Evolutionary conservation across 2,888 invertebrate genomes (phyloP).

Genomic region (Mythimna impura): DNA sequence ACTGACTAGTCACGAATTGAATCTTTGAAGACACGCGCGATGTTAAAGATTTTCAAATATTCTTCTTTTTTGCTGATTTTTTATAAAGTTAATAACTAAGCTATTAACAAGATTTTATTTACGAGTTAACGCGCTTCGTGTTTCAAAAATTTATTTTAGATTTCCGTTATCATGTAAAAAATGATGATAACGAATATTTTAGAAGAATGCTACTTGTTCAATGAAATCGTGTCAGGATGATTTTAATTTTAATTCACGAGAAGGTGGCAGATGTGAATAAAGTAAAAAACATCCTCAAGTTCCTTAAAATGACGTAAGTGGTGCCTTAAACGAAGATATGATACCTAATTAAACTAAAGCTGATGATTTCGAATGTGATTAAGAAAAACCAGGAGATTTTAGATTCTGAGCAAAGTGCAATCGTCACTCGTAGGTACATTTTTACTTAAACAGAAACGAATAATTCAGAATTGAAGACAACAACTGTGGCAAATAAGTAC

Average conservation of each 20-base stretch:
- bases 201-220: conserved; percentile 44
- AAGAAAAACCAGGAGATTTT: neutral
- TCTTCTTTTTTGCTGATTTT: conserved; percentile 31
- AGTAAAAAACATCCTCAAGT: neutral
- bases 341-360: neutral
- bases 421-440: neutral
- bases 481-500: neutral
- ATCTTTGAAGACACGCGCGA: conserved; percentile 25
- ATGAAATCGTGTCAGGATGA: conserved; percentile 33
- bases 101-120: conserved; percentile 45
- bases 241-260: conserved; percentile 9
- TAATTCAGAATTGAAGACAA: conserved; percentile 4
- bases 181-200: conserved; percentile 31
- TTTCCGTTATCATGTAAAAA: conserved; percentile 54
- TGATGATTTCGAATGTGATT: neutral
- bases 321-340: neutral
- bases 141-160: conserved; percentile 39
- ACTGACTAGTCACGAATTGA: conserved; percentile 51
- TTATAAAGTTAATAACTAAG: conserved; percentile 31
- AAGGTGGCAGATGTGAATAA: conserved; percentile 1
- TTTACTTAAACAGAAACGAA: neutral
- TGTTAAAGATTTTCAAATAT: conserved; percentile 18
- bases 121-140: conserved; percentile 38
- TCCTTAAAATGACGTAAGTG: neutral
- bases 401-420: neutral